These are phyloP conservation scores for Brachirus orientalis DNA, from an alignment of 2,113 vertebrate genomes.

Conservation along the genomic window DNA sequence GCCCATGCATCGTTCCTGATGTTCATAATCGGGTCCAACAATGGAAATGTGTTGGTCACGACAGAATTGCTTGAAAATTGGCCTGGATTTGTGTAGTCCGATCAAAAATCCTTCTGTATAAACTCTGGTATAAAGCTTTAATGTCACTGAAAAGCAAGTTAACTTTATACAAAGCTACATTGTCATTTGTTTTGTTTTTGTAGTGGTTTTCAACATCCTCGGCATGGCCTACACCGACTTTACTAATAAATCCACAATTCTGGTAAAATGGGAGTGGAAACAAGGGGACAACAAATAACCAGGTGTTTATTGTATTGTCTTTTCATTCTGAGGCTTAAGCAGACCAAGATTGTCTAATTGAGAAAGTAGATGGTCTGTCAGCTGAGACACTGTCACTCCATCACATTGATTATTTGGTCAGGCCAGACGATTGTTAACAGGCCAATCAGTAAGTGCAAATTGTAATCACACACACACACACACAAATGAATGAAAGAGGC, in stretches of 20 bases:
- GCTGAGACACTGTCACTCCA: constrained; percentile 47
- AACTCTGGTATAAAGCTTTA: too few relatives aligned
- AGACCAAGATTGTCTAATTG: constrained; percentile 19
- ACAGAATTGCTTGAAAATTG: too few relatives aligned
- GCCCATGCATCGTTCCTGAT: too few relatives aligned
- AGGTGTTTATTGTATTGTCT: constrained; percentile 1
- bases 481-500: constrained; percentile 29
- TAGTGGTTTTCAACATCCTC: background rate
- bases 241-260: background rate
- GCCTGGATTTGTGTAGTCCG: too few relatives aligned
- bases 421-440: constrained; percentile 57
- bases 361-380: constrained; percentile 34
- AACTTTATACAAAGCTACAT: too few relatives aligned
- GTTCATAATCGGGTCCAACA: too few relatives aligned
- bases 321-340: constrained; percentile 9
- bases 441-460: constrained; percentile 58
- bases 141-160: too few relatives aligned
- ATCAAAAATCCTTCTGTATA: too few relatives aligned
- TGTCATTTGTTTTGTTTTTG: too few relatives aligned
- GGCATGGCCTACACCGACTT: background rate
- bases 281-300: background rate
- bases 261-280: too few relatives aligned
- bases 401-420: constrained; percentile 59
- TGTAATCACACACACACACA: constrained; percentile 27
- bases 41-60: too few relatives aligned